These are phyloP conservation scores for Campoletis raptor DNA, from an alignment of 2,888 invertebrate genomes.

Conservation along the genomic window DNA sequence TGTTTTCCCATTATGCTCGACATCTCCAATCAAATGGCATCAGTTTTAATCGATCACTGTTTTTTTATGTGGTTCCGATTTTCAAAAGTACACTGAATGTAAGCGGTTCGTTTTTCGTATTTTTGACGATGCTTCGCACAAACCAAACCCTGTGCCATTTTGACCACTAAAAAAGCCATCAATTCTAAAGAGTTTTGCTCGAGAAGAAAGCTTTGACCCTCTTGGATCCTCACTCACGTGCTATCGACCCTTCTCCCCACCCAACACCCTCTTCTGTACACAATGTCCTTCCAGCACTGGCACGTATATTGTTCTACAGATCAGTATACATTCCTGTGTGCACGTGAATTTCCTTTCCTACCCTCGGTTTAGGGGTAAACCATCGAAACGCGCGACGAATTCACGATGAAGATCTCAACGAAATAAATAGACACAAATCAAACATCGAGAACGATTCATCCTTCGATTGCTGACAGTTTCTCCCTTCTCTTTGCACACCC, in stretches of 20 bases:
- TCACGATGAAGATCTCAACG: constrained; percentile 38
- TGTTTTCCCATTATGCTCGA: not conserved
- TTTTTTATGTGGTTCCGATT: not conserved
- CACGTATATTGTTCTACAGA: constrained; percentile 15
- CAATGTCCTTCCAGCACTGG: not conserved
- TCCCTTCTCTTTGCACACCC: constrained; percentile 20
- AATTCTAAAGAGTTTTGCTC: not conserved
- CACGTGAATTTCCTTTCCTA: constrained; percentile 6
- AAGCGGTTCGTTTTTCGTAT: not conserved
- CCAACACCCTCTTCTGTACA: not conserved
- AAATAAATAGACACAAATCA: constrained; percentile 28
- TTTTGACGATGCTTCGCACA: not conserved
- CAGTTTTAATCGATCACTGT: not conserved
- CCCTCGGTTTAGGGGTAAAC: constrained; percentile 34
- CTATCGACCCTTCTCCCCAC: not conserved
- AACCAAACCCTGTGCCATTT: not conserved
- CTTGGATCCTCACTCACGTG: constrained; percentile 5
- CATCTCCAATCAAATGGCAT: not conserved
- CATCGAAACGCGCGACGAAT: constrained; percentile 43
- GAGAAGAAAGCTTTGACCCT: not conserved
- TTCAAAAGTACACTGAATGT: not conserved
- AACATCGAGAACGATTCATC: constrained; percentile 27
- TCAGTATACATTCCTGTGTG: constrained; percentile 6
- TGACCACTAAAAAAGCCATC: not conserved
- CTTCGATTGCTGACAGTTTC: constrained; percentile 31